These are phyloP conservation scores for Chrosomus eos DNA, from an alignment of 2,797 vertebrate species.

Conservation along the genomic window DNA sequence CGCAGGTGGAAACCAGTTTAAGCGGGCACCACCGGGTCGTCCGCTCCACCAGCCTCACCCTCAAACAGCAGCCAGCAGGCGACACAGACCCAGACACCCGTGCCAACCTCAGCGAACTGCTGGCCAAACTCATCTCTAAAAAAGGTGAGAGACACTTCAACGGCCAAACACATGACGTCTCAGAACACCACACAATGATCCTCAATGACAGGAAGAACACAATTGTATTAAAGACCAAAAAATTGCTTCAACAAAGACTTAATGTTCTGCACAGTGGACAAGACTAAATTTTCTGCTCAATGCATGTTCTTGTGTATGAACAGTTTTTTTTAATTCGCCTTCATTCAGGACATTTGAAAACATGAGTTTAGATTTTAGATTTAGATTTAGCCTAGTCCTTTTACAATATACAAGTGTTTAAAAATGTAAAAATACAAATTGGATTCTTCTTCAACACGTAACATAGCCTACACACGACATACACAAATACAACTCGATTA, in stretches of 20 bases:
- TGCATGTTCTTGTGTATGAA: background rate
- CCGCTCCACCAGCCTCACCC: conserved; percentile 72
- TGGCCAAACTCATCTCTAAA: conserved; percentile 89
- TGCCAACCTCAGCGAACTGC: conserved; percentile 83
- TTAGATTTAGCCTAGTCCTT: background rate
- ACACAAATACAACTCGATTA: background rate
- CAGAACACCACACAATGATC: background rate
- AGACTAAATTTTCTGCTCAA: background rate
- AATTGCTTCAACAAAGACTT: background rate
- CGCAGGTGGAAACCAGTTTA: conserved; percentile 71
- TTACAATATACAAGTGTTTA: background rate
- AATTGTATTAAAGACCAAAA: background rate
- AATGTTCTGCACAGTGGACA: background rate
- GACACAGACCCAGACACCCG: conserved; percentile 78
- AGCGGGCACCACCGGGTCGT: conserved; percentile 69
- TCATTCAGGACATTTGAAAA: conserved; percentile 12
- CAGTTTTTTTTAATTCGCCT: accelerated
- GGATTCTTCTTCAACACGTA: background rate
- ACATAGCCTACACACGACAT: background rate
- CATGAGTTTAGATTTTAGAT: background rate
- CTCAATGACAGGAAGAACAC: background rate
- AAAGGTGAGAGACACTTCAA: conserved; percentile 81
- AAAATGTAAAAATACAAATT: background rate
- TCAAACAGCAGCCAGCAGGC: conserved; percentile 71
- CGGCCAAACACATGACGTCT: background rate